Evolutionary conservation across 2,113 vertebrate species (phyloP).

Genomic region (Apistogramma diplotaenia): DNA sequence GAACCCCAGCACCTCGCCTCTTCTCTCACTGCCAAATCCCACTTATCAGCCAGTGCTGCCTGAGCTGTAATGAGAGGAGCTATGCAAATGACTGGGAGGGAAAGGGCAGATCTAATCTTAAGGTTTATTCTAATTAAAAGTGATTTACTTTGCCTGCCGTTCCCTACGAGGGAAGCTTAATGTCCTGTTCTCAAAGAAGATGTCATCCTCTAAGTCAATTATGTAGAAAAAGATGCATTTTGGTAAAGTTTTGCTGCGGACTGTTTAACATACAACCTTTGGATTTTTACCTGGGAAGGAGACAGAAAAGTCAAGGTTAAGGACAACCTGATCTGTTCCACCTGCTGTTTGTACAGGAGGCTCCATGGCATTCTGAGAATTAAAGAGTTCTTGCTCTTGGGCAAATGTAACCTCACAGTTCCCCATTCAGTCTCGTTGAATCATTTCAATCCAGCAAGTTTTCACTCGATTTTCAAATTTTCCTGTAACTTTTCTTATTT

Average conservation of each 20-base stretch:
- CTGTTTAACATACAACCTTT: slow-evolving; percentile 36
- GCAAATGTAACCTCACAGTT: background rate
- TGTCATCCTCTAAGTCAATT: slow-evolving; percentile 62
- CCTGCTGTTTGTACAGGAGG: background rate
- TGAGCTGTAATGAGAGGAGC: slow-evolving; percentile 56
- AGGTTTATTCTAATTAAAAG: slow-evolving; percentile 81
- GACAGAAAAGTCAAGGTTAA: slow-evolving; percentile 43
- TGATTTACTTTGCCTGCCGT: slow-evolving; percentile 66
- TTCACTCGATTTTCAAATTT: background rate
- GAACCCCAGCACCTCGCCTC: slow-evolving; percentile 2
- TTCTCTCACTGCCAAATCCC: slow-evolving; percentile 58
- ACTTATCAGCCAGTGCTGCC: slow-evolving; percentile 68
- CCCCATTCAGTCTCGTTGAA: background rate
- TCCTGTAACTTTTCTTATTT: background rate
- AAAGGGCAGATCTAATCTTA: slow-evolving; percentile 75
- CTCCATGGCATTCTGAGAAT: background rate
- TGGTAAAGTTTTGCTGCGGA: slow-evolving; percentile 51
- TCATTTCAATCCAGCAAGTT: background rate
- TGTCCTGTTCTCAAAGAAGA: slow-evolving; percentile 69
- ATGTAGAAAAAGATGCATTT: slow-evolving; percentile 59
- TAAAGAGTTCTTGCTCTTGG: background rate
- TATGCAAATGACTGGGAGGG: slow-evolving; percentile 64
- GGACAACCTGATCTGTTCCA: background rate
- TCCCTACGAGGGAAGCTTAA: slow-evolving; percentile 58
- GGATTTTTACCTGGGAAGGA: background rate